Base-by-base conservation (phyloP, 53 echinoderm and acorn worm species). In the Holothuria leucospilota region DNA sequence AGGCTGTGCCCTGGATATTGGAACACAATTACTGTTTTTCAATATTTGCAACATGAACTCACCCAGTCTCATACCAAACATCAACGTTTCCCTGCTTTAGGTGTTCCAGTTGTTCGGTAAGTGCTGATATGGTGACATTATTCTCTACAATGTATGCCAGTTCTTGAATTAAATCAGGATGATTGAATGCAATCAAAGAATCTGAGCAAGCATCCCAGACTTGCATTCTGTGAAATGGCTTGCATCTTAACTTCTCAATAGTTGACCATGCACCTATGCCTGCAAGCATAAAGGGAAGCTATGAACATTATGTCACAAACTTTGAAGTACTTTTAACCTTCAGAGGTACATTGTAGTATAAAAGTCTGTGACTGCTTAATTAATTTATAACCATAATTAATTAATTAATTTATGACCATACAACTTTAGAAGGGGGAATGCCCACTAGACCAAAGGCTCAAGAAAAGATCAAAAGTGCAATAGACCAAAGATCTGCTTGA, bases 191-290 rank as follows among this genome's bases (percentile, higher is more conserved):
- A 87, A 99, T 99, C 49, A 95, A 65, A 27, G 99, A 93, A 73
- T 99, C 93, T 14, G 99, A 99, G 79, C 99, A 99, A 2, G 99
- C 95, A 86, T 99, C 99, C 99, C 95, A 99, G 0, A 99, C 95
- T 86, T 99, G 99, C 95, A 99, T 95, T 69, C 94, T 79, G 26
- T 91, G 68, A 41, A 92, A 88, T 16, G 99, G 92, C 59, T 99
- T 95, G 6, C 92, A 91, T 66, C 95, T 23, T 68, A 85, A 84
- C 60, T 84, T 87, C 25, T 86, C 87, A 72, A 99, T 99, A 29
- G 88, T 77, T 29, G 88, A 73, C 99, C 99, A 99, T 2, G 95
- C 99, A 46, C 95, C 99, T n/a, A 99, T 84, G 68, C 91, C 99
- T 99, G 71, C 16, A 53, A 42, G 16, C 14, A n/a, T 14, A 21